Evolutionary conservation across 92 coral and sea anemone species (phyloP), one percentile per base, ranked within the genome.

Genomic region (Nematostella vectensis): DNA sequence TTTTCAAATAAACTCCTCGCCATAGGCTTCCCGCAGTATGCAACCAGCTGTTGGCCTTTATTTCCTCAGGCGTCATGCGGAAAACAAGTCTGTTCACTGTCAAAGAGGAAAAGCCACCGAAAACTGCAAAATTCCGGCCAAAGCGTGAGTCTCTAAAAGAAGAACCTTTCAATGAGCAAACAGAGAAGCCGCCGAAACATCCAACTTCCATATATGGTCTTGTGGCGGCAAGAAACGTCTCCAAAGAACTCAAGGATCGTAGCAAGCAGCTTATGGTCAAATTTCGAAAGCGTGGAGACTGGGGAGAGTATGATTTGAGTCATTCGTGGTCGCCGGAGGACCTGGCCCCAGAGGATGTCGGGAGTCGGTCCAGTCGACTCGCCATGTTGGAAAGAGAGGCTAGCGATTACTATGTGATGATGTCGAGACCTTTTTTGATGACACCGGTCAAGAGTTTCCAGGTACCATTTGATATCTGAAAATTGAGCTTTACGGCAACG

Each of bases 301-400:
- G 78, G 84, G 98, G 96, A 57, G 88, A 86, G 74, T 91, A 74
- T 39, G 84, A 81, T 25, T 21, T 85, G 52, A 72, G 84, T 65
- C 98, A 91, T 71, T 76, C 84, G 50, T 86, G 95, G 98, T 81
- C 98, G 1, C 95, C 98, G 4, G 93, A 81, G 28, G 96, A 86
- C 26, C 48, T 57, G 2, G 28, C 48, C 47, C 51, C 42, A 29
- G 68, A 81, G 55, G 76, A 71, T 50, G 54, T 50, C 21, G 63
- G 81, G 29, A 59, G 75, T 37, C 74, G 66, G 22, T 27, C 54
- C 43, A 40, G 58, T 59, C 65, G 86, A 38, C 58, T 71, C 31
- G 59, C 40, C 9, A n/a, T n/a, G n/a, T 21, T n/a, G 17, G 65
- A 68, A 25, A 39, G 75, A n/a, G 67, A 59, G 55, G 30, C 68